Evolutionary conservation across 2,888 invertebrate genomes (phyloP).

Genomic region (Drosophila seclusa): DNA sequence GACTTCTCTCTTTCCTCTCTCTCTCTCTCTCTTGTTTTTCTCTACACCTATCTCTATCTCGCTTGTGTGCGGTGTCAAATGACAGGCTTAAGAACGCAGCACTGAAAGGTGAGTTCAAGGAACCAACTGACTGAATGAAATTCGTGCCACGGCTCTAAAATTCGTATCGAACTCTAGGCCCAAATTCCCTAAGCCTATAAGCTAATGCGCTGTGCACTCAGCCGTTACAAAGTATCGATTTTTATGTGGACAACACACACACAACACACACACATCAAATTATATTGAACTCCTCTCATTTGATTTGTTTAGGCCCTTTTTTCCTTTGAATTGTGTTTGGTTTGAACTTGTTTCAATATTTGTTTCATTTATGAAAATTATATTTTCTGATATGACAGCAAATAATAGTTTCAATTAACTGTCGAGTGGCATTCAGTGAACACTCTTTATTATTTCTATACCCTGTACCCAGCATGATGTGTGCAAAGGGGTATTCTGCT

Average conservation of each 20-base stretch:
- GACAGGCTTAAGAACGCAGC: conserved; percentile 48
- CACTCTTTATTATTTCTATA: conserved; percentile 8
- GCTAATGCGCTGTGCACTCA: conserved; percentile 33
- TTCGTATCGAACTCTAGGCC: conserved; percentile 33
- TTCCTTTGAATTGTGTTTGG: conserved; percentile 18
- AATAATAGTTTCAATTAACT: conserved; percentile 58
- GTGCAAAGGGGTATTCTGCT: neutral
- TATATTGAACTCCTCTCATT: conserved; percentile 20
- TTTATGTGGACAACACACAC: conserved; percentile 47
- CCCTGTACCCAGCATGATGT: conserved; percentile 10
- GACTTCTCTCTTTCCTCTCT: conserved; percentile 17
- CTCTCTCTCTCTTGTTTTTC: neutral
- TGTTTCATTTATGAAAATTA: conserved; percentile 47
- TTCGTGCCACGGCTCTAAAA: conserved; percentile 43
- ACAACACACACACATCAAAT: conserved; percentile 41
- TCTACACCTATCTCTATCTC: neutral
- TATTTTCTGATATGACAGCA: conserved; percentile 55
- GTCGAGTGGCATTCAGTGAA: conserved; percentile 36
- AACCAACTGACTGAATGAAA: conserved; percentile 34
- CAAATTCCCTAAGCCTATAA: conserved; percentile 6
- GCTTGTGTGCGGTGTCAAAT: conserved; percentile 63
- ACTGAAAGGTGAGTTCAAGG: conserved; percentile 49
- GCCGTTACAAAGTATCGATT: conserved; percentile 58
- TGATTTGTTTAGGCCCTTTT: conserved; percentile 54
- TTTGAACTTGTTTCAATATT: conserved; percentile 48